Base-by-base conservation (phyloP, 2,113 vertebrate genomes). In the Indri indri region DNA sequence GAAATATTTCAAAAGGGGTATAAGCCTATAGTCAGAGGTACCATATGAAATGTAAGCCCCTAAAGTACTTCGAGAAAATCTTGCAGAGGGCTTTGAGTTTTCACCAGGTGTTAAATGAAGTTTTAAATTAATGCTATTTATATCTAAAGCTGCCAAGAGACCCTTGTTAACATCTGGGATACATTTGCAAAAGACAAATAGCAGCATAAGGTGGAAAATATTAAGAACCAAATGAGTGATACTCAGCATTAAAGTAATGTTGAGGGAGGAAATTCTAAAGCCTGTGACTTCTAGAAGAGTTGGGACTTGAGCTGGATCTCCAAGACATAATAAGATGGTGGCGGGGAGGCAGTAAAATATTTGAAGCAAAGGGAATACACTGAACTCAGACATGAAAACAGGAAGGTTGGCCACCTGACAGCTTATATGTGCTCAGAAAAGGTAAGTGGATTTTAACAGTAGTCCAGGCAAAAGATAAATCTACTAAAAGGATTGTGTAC, bases 151-250 rank as follows among this genome's bases (percentile, higher is more conserved):
- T 89, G 25, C 79, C 74, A 89, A 83, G 79, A 89, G 57, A 91
- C 18, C 5, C 79, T 96, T 94, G 71, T 68, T 94, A 95, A 94
- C 86, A 94, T 85, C 85, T 94, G 80, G 71, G 59, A 68, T 85
- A 59, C 81, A 88, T 94, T 94, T 96, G 92, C 27, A 82, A 96
- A 94, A 91, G 27, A 61, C 13, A 96, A 88, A 90, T 13, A 95
- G 65, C n/a, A 88, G 73, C 50, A 68, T 70, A 86, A 94, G 30
- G 37, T 77, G 32, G 47, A 92, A 96, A 93, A 63, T 79, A 91
- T 94, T 92, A 80, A 90, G 61, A 92, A 81, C 13, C 34, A 82
- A 88, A 82, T 63, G 32, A 91, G 54, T 6, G 23, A 22, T 37
- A 63, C 13, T 79, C 25, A 37, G 40, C 65, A n/a, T 90, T 85